These are phyloP conservation scores for Brenthis ino DNA, from an alignment of 2,888 invertebrate genomes.

Conservation along the genomic window DNA sequence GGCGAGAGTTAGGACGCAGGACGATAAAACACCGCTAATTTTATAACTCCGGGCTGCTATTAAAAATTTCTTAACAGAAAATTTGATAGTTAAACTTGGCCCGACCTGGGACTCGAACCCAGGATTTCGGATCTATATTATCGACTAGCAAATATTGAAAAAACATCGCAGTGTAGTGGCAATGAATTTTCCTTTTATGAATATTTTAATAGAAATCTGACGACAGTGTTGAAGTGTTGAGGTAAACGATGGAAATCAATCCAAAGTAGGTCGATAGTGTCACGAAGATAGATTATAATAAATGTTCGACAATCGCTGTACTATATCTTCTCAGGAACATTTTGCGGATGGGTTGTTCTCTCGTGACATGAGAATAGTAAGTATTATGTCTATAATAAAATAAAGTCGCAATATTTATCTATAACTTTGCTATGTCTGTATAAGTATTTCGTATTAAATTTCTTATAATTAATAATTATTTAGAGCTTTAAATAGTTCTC, in stretches of 20 bases:
- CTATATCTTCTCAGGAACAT: slow-evolving; percentile 4
- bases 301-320: slow-evolving; percentile 14
- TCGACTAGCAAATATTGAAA: background rate
- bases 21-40: too few species aligned
- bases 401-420: background rate
- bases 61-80: too few species aligned
- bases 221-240: slow-evolving; percentile 6
- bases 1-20: too few species aligned
- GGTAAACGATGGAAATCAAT: slow-evolving; percentile 14
- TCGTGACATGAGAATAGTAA: slow-evolving; percentile 5
- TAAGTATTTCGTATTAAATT: too few species aligned
- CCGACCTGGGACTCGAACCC: too few species aligned
- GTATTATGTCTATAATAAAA: slow-evolving; percentile 4
- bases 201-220: slow-evolving; percentile 16
- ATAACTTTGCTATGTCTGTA: too few species aligned
- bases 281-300: slow-evolving; percentile 16
- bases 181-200: slow-evolving; percentile 9
- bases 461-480: too few species aligned
- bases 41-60: too few species aligned
- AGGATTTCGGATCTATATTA: background rate
- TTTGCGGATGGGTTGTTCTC: slow-evolving; percentile 5
- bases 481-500: too few species aligned
- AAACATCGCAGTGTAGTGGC: background rate
- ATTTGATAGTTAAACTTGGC: too few species aligned
- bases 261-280: slow-evolving; percentile 5